These are phyloP conservation scores for Drosophila anomalata DNA, from an alignment of 2,888 invertebrate species.

Conservation along the genomic window DNA sequence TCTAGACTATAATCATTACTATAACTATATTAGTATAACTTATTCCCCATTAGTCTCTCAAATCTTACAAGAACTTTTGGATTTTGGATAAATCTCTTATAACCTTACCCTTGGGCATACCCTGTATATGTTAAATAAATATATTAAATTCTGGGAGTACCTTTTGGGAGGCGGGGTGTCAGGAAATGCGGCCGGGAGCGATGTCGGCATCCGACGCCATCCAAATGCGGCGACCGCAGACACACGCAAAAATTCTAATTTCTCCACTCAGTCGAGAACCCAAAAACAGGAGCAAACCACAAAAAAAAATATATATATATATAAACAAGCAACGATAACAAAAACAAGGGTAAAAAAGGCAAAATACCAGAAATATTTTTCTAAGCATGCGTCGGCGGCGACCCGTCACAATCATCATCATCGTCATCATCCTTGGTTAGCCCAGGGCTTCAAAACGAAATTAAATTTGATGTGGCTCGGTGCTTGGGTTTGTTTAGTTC, in stretches of 20 bases:
- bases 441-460: conserved; percentile 76
- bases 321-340: conserved; percentile 16
- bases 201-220: conserved; percentile 62
- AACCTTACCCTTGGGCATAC: conserved; percentile 2
- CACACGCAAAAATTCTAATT: conserved; percentile 70
- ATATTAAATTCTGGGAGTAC: conserved; percentile 67
- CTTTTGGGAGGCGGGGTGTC: conserved; percentile 24
- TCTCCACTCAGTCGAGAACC: conserved; percentile 59
- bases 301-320: conserved; percentile 29
- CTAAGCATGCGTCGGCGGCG: conserved; percentile 68
- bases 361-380: conserved; percentile 75
- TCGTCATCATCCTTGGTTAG: conserved; percentile 60
- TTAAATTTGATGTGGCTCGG: conserved; percentile 75
- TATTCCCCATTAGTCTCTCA: not conserved
- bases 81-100: not conserved
- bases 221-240: conserved; percentile 70
- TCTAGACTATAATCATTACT: too few species aligned
- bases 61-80: not conserved
- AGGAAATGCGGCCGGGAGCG: conserved; percentile 53
- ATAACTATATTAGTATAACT: too few species aligned
- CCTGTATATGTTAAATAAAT: conserved; percentile 54
- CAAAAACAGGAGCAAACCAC: conserved; percentile 39
- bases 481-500: conserved; percentile 61
- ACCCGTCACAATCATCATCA: conserved; percentile 40
- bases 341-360: conserved; percentile 33